phyloP scores from a whole-genome alignment of 2,888 invertebrate genomes.

The Mamestra brassicae region DNA sequence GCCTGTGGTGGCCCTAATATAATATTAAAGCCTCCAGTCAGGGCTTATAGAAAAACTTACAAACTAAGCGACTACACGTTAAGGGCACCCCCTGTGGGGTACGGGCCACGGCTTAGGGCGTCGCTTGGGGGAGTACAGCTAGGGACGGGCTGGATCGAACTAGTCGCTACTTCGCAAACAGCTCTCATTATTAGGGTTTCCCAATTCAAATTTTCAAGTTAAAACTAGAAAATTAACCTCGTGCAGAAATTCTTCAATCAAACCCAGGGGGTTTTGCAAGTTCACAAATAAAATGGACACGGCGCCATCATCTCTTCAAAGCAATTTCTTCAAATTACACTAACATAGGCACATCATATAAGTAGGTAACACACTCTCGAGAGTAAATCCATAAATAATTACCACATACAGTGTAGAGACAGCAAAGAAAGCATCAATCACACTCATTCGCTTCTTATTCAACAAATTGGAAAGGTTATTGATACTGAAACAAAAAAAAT shows the following conservation, averaged over 20 bases:
- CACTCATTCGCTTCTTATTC: slow-evolving; percentile 29
- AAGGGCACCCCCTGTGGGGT: too few species aligned
- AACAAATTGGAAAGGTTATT: slow-evolving; percentile 56
- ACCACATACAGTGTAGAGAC: slow-evolving; percentile 39
- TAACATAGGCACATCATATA: slow-evolving; percentile 27
- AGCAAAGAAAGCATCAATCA: slow-evolving; percentile 55
- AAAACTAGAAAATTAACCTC: not conserved
- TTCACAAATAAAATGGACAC: not conserved
- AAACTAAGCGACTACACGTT: too few species aligned
- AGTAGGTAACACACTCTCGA: slow-evolving; percentile 53
- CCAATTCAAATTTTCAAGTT: too few species aligned
- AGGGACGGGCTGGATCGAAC: too few species aligned
- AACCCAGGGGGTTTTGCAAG: not conserved
- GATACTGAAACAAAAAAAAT: slow-evolving; percentile 43
- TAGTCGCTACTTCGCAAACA: too few species aligned
- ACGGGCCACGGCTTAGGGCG: too few species aligned
- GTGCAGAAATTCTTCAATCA: not conserved
- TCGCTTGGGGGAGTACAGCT: too few species aligned
- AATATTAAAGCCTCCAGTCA: too few species aligned
- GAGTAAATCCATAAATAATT: slow-evolving; percentile 48
- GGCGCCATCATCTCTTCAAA: slow-evolving; percentile 28
- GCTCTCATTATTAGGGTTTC: too few species aligned
- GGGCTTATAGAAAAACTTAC: too few species aligned
- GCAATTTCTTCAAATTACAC: slow-evolving; percentile 49
- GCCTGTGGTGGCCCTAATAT: too few species aligned